phyloP scores from a whole-genome alignment of 1,140 invertebrate genomes.

The Drosophila nannoptera region DNA sequence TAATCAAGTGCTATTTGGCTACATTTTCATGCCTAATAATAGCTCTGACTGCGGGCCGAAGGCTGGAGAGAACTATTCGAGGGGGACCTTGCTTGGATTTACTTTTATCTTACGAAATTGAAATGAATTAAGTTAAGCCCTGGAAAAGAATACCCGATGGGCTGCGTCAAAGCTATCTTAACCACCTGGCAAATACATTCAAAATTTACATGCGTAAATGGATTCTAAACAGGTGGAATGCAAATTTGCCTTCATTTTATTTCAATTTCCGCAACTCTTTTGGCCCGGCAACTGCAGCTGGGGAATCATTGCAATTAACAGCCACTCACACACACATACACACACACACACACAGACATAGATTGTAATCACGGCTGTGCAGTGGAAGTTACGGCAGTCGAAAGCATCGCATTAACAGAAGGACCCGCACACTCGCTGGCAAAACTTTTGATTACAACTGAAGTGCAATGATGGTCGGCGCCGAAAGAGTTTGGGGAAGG shows the following conservation, averaged over 20 bases:
- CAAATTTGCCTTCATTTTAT: conserved; percentile 36
- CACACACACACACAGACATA: conserved; percentile 13
- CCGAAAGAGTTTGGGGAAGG: conserved; percentile 8
- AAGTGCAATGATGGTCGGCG: conserved; percentile 28
- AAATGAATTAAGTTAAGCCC: no score
- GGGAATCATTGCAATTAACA: conserved; percentile 40
- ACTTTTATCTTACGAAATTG: no score
- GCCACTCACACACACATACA: conserved; percentile 1
- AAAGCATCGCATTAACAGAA: conserved; percentile 29
- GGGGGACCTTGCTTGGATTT: no score
- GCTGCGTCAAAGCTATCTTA: background rate
- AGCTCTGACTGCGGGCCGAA: conserved; percentile 24
- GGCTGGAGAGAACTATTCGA: no score
- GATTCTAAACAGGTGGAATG: conserved; percentile 14
- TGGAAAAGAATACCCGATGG: no score
- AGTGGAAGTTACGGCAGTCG: conserved; percentile 35
- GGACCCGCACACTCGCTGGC: background rate
- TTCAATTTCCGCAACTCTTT: conserved; percentile 32
- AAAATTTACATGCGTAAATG: conserved; percentile 22
- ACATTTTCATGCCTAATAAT: conserved; percentile 69
- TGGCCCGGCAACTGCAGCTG: conserved; percentile 24
- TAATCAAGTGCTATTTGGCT: conserved; percentile 69
- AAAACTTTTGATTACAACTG: conserved; percentile 25
- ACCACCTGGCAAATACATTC: conserved; percentile 1
- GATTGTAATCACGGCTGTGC: conserved; percentile 41